Base-by-base conservation (phyloP, 2,797 vertebrate species). In the Poecilia wingei region DNA sequence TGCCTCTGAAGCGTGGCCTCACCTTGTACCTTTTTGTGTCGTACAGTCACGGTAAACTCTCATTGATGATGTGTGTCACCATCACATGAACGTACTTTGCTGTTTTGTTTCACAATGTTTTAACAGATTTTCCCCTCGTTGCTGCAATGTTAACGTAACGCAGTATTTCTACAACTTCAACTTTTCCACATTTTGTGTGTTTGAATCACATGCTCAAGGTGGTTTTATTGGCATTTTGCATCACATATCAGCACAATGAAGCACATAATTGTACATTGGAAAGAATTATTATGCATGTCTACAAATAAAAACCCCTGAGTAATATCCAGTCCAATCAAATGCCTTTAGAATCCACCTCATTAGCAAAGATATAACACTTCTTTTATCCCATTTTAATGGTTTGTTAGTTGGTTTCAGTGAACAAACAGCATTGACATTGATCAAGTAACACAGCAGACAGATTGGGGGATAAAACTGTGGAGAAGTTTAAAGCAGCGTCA, bases 1-100 rank as follows among this genome's bases (percentile, higher is more conserved):
- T 84, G 75, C 78, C 81, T 81, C 36, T 80, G 69, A 72, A 82
- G 80, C 77, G 22, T 87, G 75, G 84, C 80, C 47, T 86, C 20
- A 79, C 82, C 82, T 85, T 83, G 73, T 57, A 39, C 46, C 82
- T 79, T 61, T 51, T 74, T 84, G 6, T 79, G 69, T 47, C n/a
- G 49, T 75, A 69, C 33, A 69, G 71, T 78, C 64, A 73, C 0
- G 7, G 75, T 71, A 81, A 79, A 79, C 74, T 73, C 66, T 82
- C 36, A 69, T 47, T 78, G 33, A 84, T 59, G 73, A 79, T 61
- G 64, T 73, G 1, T 2, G 2, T n/a, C 33, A 66, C 16, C 20
- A 20, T 80, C 33, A 80, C 43, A 76, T 0, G 18, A 59, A 64
- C 9, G 18, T 41, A 75, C 5, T 41, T 57, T 31, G 53, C n/a